Percentiles rank a stretch among this genome's conserved stretches.
Conservation (phyloP, 2,797 vertebrate species). For the Spatula versicolor region DNA sequence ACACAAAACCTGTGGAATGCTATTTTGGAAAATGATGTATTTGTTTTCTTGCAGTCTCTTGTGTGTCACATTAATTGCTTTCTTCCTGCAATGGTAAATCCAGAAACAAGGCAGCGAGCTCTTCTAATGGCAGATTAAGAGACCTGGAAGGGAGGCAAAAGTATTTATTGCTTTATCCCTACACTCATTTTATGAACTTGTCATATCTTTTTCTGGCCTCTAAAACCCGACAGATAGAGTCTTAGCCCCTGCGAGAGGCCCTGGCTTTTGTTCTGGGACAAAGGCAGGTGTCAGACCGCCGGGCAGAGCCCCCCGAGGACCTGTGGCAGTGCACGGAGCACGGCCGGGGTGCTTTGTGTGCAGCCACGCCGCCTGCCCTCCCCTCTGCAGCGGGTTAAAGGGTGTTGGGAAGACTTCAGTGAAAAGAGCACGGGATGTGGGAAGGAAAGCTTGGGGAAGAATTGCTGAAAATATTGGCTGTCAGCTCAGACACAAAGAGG, state of each 20-base stretch:
- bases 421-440: neutral
- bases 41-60: neutral
- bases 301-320: neutral
- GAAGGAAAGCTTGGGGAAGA: neutral
- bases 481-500: neutral
- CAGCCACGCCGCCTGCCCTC: neutral
- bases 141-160: neutral
- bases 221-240: neutral
- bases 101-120: neutral
- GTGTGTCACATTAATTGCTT: neutral
- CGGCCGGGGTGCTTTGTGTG: neutral
- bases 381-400: neutral
- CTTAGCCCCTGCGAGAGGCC: neutral
- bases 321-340: neutral
- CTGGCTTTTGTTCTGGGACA: neutral
- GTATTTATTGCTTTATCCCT: neutral
- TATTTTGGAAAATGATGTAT: neutral
- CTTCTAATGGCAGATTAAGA: neutral
- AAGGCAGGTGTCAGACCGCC: accelerated
- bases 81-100: accelerated
- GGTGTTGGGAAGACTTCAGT: neutral
- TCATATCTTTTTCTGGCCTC: neutral
- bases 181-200: accelerated
- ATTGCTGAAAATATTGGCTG: neutral
- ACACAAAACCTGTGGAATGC: neutral